Percentiles rank a stretch among this genome's conserved stretches.
Conservation (phyloP, 2,797 vertebrate genomes). For the Malacoctenus gilli region DNA sequence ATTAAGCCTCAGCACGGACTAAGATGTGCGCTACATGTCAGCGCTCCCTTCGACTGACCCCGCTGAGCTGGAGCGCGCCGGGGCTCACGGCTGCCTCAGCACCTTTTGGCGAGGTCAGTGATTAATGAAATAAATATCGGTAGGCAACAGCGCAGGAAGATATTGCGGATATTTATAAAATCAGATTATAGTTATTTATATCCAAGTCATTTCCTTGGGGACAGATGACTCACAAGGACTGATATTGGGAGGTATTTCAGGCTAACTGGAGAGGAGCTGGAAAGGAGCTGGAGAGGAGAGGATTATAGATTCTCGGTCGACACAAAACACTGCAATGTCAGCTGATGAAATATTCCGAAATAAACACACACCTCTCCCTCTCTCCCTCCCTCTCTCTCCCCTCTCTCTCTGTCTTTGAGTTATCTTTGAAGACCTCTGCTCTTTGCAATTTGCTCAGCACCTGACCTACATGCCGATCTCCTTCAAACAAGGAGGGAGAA, state of each 20-base stretch:
- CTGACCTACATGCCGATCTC: slow-evolving; percentile 45
- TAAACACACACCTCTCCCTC: slow-evolving; percentile 46
- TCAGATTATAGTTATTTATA: slow-evolving; percentile 76
- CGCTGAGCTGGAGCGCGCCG: slow-evolving; percentile 42
- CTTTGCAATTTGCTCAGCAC: too few relatives aligned
- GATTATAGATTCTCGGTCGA: slow-evolving; percentile 42
- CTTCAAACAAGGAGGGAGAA: slow-evolving; percentile 3
- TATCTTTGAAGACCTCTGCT: slow-evolving; percentile 51
- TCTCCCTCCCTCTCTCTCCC: too few relatives aligned
- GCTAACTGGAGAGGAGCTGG: slow-evolving; percentile 38
- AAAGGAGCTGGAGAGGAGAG: too few relatives aligned
- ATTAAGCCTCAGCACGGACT: slow-evolving; percentile 47
- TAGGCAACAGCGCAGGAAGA: slow-evolving; percentile 56
- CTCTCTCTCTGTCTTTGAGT: slow-evolving; percentile 27
- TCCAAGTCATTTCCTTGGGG: slow-evolving; percentile 70
- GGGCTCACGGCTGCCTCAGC: slow-evolving; percentile 51
- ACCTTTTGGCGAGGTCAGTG: slow-evolving; percentile 61
- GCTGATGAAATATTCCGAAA: slow-evolving; percentile 64
- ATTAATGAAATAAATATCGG: slow-evolving; percentile 70
- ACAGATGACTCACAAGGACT: slow-evolving; percentile 70
- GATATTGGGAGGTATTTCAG: slow-evolving; percentile 67
- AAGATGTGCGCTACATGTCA: slow-evolving; percentile 34
- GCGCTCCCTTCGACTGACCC: slow-evolving; percentile 51
- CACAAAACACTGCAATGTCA: slow-evolving; percentile 43
- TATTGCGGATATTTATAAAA: slow-evolving; percentile 76